Conservation (phyloP, 2,113 vertebrate species). For the Archocentrus centrarchus region DNA sequence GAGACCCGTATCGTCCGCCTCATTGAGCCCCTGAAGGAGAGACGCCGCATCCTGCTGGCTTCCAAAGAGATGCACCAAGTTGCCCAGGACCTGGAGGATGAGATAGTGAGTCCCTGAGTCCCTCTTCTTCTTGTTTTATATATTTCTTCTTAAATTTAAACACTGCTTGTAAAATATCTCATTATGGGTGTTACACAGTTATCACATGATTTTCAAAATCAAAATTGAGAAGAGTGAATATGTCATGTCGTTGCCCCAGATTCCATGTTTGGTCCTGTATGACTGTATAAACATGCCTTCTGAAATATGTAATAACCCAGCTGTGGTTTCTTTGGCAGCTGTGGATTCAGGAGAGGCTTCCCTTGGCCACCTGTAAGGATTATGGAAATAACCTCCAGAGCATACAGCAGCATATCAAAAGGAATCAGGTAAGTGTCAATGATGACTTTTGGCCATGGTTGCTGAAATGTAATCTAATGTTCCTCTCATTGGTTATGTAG, state of each 20-base stretch:
- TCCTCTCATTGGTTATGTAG: conserved; percentile 67
- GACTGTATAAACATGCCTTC: background rate
- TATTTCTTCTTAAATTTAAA: background rate
- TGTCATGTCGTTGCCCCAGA: background rate
- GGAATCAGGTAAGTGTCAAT: conserved; percentile 85
- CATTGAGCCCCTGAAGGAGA: conserved; percentile 87
- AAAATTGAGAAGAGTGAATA: background rate
- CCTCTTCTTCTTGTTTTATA: background rate
- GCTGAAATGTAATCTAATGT: background rate
- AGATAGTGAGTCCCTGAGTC: conserved; percentile 85
- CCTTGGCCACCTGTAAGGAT: conserved; percentile 88
- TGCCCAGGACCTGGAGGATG: conserved; percentile 91
- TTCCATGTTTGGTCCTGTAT: background rate
- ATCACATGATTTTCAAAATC: background rate
- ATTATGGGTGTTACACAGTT: background rate
- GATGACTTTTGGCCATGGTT: background rate
- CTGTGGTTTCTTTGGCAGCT: conserved; percentile 76
- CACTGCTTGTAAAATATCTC: background rate
- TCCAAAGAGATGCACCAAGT: conserved; percentile 94
- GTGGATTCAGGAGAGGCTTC: conserved; percentile 92
- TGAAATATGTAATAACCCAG: conserved; percentile 11
- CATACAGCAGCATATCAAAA: conserved; percentile 91
- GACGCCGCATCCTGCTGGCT: conserved; percentile 87
- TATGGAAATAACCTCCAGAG: conserved; percentile 90
- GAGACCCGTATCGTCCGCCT: conserved; percentile 87